These are phyloP conservation scores for Hirtodrosophila histrioides DNA, from an alignment of 2,888 invertebrate species.

Conservation along the genomic window DNA sequence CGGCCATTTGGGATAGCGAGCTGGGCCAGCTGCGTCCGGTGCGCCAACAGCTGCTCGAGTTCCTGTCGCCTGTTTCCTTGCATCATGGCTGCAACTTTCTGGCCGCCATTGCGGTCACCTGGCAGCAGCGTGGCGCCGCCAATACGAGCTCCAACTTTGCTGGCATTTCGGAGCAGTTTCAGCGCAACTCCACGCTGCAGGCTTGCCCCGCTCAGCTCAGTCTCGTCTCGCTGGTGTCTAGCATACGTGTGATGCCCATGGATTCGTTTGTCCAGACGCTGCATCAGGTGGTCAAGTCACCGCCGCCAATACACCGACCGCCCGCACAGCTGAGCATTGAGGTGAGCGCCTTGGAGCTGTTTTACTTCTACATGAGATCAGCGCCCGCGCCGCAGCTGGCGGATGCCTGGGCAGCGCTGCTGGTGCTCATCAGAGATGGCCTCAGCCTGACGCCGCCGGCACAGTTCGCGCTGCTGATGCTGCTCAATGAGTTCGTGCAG, in stretches of 20 bases:
- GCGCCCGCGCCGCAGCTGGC: constrained; percentile 89
- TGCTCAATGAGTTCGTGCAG: constrained; percentile 93
- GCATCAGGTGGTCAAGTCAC: constrained; percentile 92
- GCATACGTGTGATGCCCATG: constrained; percentile 92
- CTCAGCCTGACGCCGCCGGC: constrained; percentile 90
- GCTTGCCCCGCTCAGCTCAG: constrained; percentile 89
- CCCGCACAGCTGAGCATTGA: constrained; percentile 88
- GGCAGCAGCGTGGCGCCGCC: constrained; percentile 88
- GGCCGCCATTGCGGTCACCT: constrained; percentile 93
- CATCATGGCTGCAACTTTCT: constrained; percentile 92
- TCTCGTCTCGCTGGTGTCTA: constrained; percentile 91
- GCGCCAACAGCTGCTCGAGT: constrained; percentile 91
- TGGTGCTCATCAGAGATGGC: constrained; percentile 91
- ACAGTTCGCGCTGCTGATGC: constrained; percentile 91
- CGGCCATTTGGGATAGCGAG: constrained; percentile 92
- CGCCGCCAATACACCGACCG: constrained; percentile 86
- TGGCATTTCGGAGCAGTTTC: constrained; percentile 79
- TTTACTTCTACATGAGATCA: constrained; percentile 90
- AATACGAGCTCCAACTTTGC: constrained; percentile 81
- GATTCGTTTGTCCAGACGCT: constrained; percentile 93
- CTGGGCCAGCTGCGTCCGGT: constrained; percentile 86
- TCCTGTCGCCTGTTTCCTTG: constrained; percentile 92
- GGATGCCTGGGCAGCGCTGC: constrained; percentile 91
- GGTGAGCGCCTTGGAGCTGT: constrained; percentile 92
- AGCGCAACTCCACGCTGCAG: constrained; percentile 84